A percentile compares a stretch with the other conserved stretches of the same genome.
Conservation (phyloP, 2,888 invertebrate genomes). For the Oscheius onirici region DNA sequence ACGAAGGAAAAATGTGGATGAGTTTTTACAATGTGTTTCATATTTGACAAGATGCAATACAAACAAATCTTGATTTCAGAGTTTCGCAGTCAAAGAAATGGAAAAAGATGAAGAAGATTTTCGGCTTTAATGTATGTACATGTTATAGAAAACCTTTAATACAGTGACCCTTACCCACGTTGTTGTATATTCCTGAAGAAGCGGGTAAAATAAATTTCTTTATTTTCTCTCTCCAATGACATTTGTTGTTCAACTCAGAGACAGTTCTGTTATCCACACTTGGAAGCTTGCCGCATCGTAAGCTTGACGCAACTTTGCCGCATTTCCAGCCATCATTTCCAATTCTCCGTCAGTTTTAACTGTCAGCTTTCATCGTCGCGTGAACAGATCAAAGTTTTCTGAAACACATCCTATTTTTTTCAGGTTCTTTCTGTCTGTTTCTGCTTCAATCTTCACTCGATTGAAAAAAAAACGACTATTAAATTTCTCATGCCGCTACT, state of each 20-base stretch:
- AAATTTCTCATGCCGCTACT: too few species aligned
- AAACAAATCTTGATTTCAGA: too few species aligned
- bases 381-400: too few species aligned
- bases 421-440: not conserved
- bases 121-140: not conserved
- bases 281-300: slow-evolving; percentile 79
- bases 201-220: not conserved
- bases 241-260: slow-evolving; percentile 64
- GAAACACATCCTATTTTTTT: too few species aligned
- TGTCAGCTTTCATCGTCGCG: too few species aligned
- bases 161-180: slow-evolving; percentile 90
- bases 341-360: too few species aligned
- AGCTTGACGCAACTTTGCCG: slow-evolving; percentile 77
- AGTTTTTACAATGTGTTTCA: too few species aligned
- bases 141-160: slow-evolving; percentile 80
- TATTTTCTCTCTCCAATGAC: slow-evolving; percentile 57
- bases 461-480: too few species aligned
- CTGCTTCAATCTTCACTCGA: not conserved
- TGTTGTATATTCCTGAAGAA: slow-evolving; percentile 70
- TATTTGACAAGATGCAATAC: too few species aligned
- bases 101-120: slow-evolving; percentile 17
- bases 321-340: slow-evolving; percentile 94
- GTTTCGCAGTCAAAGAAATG: not conserved
- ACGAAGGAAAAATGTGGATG: too few species aligned
- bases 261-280: slow-evolving; percentile 80